Evolutionary conservation across 2,113 vertebrate species (phyloP).

Genomic region (Campylomormyrus tamandua): DNA sequence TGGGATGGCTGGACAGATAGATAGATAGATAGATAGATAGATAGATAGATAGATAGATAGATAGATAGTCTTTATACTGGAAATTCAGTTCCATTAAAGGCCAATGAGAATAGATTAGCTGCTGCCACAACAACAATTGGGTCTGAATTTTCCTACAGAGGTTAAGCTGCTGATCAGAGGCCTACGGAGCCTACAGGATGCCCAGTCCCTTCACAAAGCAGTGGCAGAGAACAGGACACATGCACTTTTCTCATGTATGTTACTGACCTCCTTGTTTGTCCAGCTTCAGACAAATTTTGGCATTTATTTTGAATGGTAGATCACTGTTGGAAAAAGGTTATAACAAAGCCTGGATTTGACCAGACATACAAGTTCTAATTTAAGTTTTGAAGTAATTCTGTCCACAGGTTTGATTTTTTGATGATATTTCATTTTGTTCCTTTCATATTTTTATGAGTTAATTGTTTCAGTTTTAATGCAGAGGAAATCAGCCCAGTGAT

Average conservation of each 20-base stretch:
- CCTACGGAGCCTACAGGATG: constrained; percentile 11
- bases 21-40: not conserved
- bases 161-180: constrained; percentile 39
- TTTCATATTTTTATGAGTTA: not conserved
- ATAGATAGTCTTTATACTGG: not conserved
- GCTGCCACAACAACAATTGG: constrained; percentile 29
- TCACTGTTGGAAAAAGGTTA: not conserved
- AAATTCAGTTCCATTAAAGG: not conserved
- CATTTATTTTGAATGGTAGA: not conserved
- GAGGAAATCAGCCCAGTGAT: not conserved
- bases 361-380: not conserved
- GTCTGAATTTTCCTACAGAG: constrained; percentile 33
- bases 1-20: not conserved
- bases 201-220: constrained; percentile 41
- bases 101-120: constrained; percentile 26
- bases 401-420: not conserved
- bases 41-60: too few relatives aligned
- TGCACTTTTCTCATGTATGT: constrained; percentile 23
- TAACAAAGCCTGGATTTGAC: not conserved
- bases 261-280: constrained; percentile 26
- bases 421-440: not conserved
- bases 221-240: constrained; percentile 41
- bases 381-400: not conserved
- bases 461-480: not conserved
- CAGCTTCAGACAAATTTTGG: not conserved